Percentiles rank a stretch among this genome's conserved stretches.
phyloP scores from a whole-genome alignment of 2,113 vertebrate species.

The Ciconia stormi region DNA sequence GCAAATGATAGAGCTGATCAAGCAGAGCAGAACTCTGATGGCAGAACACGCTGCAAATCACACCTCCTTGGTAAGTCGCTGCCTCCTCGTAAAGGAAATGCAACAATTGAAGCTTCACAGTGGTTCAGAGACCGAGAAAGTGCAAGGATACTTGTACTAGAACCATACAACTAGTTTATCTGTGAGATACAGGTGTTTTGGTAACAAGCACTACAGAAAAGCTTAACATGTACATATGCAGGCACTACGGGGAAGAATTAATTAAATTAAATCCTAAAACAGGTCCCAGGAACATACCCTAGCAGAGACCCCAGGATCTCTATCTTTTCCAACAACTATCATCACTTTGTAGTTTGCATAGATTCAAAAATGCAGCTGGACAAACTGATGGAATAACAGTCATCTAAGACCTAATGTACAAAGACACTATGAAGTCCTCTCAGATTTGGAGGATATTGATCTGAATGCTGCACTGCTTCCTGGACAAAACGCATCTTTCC shows the following conservation, averaged over 20 bases:
- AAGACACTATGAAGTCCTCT: not conserved
- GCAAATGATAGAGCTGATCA: not conserved
- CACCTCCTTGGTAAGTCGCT: not conserved
- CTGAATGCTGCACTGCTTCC: not conserved
- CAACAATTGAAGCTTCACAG: not conserved
- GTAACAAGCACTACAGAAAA: not conserved
- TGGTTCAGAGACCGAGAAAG: not conserved
- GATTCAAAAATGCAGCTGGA: not conserved
- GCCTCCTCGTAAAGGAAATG: not conserved
- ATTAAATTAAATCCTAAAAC: not conserved
- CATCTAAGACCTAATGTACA: not conserved
- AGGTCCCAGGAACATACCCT: not conserved
- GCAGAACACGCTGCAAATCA: not conserved
- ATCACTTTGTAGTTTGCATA: not conserved
- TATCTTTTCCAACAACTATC: not conserved
- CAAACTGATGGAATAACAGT: not conserved
- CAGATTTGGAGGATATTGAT: not conserved
- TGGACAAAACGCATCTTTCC: not conserved
- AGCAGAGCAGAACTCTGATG: not conserved
- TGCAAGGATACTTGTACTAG: not conserved
- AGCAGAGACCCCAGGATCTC: not conserved
- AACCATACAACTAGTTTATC: not conserved
- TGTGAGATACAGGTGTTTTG: not conserved
- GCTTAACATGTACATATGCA: not conserved
- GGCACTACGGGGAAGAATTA: not conserved